Base-by-base conservation (phyloP, 92 coral and sea anemone genomes). In the Anthopleura xanthogrammica region DNA sequence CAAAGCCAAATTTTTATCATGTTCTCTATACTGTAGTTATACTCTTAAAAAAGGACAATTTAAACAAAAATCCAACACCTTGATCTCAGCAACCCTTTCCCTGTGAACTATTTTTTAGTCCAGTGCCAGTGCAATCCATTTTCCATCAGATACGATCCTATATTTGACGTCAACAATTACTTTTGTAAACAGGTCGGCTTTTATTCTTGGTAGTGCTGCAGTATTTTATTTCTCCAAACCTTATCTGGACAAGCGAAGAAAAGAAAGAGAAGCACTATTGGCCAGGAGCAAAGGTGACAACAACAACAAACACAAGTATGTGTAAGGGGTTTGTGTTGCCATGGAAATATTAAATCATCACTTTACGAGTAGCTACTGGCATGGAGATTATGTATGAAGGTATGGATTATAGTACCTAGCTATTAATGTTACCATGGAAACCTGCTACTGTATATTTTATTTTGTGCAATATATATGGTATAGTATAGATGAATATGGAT, bases 171-270 rank as follows among this genome's bases (percentile, higher is more conserved):
- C 5, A 46, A 46, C 50, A 5, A 2, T 39, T 50, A 19, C 8
- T 55, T 75, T 0, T 40, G 29, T 46, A 11, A 68, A 13, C 39
- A 95, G 98, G 98, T 88, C 95, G 58, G 89, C 93, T 43, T 79
- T 95, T 43, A 84, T 95, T 46, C 75, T 92, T 77, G 92, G 90
- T 1, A 91, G 92, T 75, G 98, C 98, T 52, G 88, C 93, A 83
- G 85, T 85, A 23, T 90, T 95, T 80, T 91, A 92, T 80, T 88
- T 92, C 55, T 90, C 90, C 78, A 95, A 92, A 81, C 98, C 98
- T 40, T 95, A 95, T 79, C 85, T 95, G 75, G 98, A 95, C 82
- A 91, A 87, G 77, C 73, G 91, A 60, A 86, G 98, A 55, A 85
- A 92, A 48, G 92, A 94, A 82, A 90, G 90, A 70, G 93, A 93